Evolutionary conservation across 2,888 invertebrate genomes (phyloP).

Genomic region (Helleia helle): DNA sequence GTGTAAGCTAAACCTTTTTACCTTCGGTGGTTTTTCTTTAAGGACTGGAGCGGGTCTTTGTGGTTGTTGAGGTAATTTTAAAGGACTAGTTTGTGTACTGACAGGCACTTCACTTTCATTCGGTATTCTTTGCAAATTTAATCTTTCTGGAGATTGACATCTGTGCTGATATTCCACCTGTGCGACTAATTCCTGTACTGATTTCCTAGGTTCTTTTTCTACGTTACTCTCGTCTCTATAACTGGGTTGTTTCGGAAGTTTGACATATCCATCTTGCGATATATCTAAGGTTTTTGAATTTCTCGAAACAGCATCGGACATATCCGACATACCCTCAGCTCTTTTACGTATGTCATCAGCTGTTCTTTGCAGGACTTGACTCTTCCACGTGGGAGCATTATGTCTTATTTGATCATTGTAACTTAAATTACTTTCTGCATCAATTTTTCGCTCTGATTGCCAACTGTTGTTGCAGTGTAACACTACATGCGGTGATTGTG

Average conservation of each 20-base stretch:
- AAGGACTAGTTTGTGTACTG: constrained; percentile 29
- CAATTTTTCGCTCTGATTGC: constrained; percentile 31
- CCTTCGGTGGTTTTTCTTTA: constrained; percentile 63
- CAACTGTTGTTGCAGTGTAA: constrained; percentile 37
- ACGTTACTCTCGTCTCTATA: constrained; percentile 33
- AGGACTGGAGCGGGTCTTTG: constrained; percentile 59
- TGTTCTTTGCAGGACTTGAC: constrained; percentile 62
- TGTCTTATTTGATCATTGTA: constrained; percentile 27
- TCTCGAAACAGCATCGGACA: constrained; percentile 43
- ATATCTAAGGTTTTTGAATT: constrained; percentile 54
- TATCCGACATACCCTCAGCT: constrained; percentile 46
- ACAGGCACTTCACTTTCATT: constrained; percentile 44
- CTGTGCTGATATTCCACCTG: constrained; percentile 71
- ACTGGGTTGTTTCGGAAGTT: constrained; percentile 49
- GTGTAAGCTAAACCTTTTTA: constrained; percentile 65
- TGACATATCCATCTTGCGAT: constrained; percentile 67
- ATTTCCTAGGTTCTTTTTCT: constrained; percentile 59
- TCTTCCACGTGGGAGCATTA: constrained; percentile 50
- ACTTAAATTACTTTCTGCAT: constrained; percentile 34
- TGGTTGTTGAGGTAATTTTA: constrained; percentile 64
- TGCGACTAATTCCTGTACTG: constrained; percentile 77
- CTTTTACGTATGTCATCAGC: constrained; percentile 60
- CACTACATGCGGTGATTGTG: constrained; percentile 48
- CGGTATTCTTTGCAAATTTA: constrained; percentile 42
- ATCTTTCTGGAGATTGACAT: constrained; percentile 50